These are phyloP conservation scores for Nysson spinosus DNA, from an alignment of 2,888 invertebrate species.

Conservation along the genomic window DNA sequence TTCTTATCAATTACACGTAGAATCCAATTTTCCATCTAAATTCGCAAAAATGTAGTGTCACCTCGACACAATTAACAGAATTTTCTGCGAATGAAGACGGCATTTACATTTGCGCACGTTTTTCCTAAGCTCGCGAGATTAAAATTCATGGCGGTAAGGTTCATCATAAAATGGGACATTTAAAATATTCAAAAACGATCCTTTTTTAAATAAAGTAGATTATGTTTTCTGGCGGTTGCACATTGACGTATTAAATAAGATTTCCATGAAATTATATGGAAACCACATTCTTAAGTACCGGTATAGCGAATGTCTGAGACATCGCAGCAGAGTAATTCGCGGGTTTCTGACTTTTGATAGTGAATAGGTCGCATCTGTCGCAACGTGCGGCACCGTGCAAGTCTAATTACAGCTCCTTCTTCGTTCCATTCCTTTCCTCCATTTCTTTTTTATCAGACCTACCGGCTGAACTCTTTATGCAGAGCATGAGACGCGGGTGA, in stretches of 20 bases:
- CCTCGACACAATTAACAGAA: not conserved
- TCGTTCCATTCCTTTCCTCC: conserved; percentile 1
- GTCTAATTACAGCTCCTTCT: conserved; percentile 35
- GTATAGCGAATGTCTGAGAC: not conserved
- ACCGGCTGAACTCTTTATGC: conserved; percentile 35
- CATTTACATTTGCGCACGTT: not conserved
- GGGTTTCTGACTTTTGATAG: not conserved
- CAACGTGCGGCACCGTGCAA: not conserved
- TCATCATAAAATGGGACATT: not conserved
- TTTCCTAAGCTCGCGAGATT: not conserved
- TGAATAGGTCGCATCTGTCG: conserved; percentile 17
- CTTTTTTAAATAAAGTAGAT: too few relatives aligned
- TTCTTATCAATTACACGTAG: too few relatives aligned
- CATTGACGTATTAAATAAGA: too few relatives aligned
- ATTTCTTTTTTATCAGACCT: conserved; percentile 36
- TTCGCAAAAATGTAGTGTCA: not conserved
- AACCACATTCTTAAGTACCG: too few relatives aligned
- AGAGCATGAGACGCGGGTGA: conserved; percentile 42
- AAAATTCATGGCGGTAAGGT: not conserved
- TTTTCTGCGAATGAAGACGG: not conserved
- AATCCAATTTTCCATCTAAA: too few relatives aligned
- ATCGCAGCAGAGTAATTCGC: not conserved
- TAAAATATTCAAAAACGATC: too few relatives aligned
- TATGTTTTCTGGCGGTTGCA: too few relatives aligned
- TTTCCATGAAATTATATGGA: too few relatives aligned